A percentile compares a stretch with the other conserved stretches of the same genome.
These are phyloP conservation scores for Pseudochromis fuscus DNA, from an alignment of 2,797 vertebrate species.

Conservation along the genomic window DNA sequence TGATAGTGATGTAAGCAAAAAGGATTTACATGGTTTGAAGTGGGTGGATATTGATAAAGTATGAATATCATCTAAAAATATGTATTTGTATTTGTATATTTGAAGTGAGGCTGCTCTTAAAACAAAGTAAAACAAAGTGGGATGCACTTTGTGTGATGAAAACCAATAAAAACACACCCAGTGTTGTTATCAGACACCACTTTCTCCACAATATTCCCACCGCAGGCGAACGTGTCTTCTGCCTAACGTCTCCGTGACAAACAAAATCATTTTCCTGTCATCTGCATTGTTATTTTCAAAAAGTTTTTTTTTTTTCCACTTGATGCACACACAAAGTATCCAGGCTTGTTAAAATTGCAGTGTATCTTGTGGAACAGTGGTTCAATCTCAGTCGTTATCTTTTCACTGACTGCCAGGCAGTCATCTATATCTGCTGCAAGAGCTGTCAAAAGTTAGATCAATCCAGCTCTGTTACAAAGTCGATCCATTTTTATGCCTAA, in stretches of 20 bases:
- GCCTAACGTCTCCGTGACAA: conserved; percentile 28
- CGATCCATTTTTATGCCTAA: conserved; percentile 20
- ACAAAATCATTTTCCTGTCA: conserved; percentile 55
- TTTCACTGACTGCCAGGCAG: conserved; percentile 28
- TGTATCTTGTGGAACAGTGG: conserved; percentile 3
- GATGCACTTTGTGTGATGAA: too few relatives aligned
- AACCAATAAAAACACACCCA: too few relatives aligned
- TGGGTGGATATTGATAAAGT: too few relatives aligned
- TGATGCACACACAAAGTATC: conserved; percentile 29
- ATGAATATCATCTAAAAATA: too few relatives aligned
- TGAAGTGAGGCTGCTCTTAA: too few relatives aligned
- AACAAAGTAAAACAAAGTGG: too few relatives aligned
- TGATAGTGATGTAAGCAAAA: too few relatives aligned
- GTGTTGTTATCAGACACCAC: too few relatives aligned
- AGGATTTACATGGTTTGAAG: too few relatives aligned
- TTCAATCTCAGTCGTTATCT: conserved; percentile 52
- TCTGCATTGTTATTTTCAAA: conserved; percentile 48
- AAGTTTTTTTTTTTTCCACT: conserved; percentile 15
- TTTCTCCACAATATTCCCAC: too few relatives aligned
- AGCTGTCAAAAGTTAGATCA: conserved; percentile 48
- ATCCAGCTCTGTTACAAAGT: conserved; percentile 31
- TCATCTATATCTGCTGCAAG: conserved; percentile 47
- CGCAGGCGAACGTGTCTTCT: not conserved
- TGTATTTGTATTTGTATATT: too few relatives aligned
- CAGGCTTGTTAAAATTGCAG: conserved; percentile 49